Evolutionary conservation across 2,888 invertebrate genomes (phyloP).

Genomic region (Pseudococcus jackbeardsleyi): DNA sequence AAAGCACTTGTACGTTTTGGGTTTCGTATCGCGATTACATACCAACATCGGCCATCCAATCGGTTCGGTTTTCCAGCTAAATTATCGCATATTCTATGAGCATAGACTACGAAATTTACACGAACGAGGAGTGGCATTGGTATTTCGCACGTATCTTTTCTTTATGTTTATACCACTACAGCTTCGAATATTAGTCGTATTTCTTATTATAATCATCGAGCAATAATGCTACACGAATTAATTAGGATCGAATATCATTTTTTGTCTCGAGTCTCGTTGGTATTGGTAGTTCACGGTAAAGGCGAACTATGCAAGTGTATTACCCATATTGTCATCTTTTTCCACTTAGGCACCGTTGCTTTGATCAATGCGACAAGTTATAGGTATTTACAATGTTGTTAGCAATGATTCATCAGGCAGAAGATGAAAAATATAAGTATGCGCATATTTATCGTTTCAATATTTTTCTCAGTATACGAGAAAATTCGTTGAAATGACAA

Average conservation of each 20-base stretch:
- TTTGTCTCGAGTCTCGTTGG: neutral
- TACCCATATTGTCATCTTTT: neutral
- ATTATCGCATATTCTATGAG: neutral
- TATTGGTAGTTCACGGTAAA: neutral
- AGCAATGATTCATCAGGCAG: neutral
- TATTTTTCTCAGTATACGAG: neutral
- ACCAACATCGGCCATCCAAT: neutral
- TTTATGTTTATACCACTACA: too few species aligned
- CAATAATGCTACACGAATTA: neutral
- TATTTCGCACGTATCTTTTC: neutral
- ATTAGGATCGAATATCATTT: neutral
- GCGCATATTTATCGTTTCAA: neutral
- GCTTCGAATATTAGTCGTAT: neutral
- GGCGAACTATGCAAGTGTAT: neutral
- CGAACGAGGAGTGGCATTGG: neutral
- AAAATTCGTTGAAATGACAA: too few species aligned
- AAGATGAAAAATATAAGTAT: neutral
- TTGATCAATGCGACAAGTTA: neutral
- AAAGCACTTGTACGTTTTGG: neutral
- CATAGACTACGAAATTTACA: neutral
- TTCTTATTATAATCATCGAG: neutral
- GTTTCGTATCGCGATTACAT: neutral
- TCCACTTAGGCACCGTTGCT: neutral
- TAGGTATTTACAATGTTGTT: neutral
- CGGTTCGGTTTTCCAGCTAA: neutral